A percentile compares a stretch with the other conserved stretches of the same genome.
phyloP scores from a whole-genome alignment of 1,140 invertebrate genomes.

The Musca domestica region DNA sequence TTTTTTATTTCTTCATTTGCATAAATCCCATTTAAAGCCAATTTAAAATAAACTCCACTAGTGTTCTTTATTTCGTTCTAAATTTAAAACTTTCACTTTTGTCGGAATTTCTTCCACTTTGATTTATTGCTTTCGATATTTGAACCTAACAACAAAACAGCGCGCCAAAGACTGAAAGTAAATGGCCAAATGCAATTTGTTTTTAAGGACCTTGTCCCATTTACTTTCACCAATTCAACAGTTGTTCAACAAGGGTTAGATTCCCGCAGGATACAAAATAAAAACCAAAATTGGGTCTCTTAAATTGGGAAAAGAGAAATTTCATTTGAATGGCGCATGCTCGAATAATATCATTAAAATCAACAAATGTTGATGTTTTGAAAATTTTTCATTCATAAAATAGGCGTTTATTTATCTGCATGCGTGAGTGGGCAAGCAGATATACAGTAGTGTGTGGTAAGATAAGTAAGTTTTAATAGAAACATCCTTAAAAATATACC shows the following conservation, averaged over 20 bases:
- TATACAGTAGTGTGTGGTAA: no score
- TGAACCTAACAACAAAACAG: background rate
- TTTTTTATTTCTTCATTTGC: no score
- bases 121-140: background rate
- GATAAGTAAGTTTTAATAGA: no score
- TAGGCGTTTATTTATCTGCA: no score
- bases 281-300: slow-evolving; percentile 4
- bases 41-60: background rate
- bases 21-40: no score
- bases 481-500: no score
- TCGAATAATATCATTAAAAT: no score
- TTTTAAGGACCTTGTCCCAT: slow-evolving; percentile 4
- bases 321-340: background rate
- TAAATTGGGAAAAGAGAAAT: background rate
- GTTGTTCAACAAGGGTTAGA: background rate
- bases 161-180: slow-evolving; percentile 14
- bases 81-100: background rate
- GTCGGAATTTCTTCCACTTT: background rate
- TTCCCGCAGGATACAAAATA: background rate
- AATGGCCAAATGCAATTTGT: background rate
- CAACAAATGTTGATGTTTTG: no score
- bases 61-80: background rate
- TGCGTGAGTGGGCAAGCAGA: no score
- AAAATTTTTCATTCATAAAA: no score
- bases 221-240: background rate